Conservation (phyloP, 2,797 vertebrate species). For the Acipenser transmontanus region DNA sequence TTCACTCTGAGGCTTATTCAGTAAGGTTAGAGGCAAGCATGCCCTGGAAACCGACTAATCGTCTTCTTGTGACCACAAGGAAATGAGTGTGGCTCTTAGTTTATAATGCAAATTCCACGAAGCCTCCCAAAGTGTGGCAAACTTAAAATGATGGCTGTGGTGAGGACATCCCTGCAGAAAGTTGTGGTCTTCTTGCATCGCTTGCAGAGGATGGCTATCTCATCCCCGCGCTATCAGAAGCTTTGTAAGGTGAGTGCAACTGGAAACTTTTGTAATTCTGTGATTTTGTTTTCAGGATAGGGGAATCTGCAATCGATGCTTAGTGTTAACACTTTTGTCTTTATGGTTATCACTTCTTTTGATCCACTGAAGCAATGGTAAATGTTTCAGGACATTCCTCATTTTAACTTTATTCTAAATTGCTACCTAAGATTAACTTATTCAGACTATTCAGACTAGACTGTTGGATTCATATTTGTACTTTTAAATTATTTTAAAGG, state of each 20-base stretch:
- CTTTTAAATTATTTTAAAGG: no score
- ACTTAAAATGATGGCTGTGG: constrained; percentile 99
- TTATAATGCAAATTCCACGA: constrained; percentile 80
- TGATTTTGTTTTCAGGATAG: no score
- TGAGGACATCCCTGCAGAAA: constrained; percentile 98
- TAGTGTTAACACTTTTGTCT: no score
- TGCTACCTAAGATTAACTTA: no score
- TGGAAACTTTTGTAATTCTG: not conserved
- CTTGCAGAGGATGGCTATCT: constrained; percentile 98
- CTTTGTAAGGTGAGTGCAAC: constrained; percentile 89
- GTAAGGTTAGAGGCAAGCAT: constrained; percentile 80
- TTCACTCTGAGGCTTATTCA: constrained; percentile 4
- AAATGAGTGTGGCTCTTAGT: constrained; percentile 62
- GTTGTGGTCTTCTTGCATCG: constrained; percentile 98
- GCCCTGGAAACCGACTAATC: constrained; percentile 71
- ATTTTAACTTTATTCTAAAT: no score
- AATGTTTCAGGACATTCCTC: no score
- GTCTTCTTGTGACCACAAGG: constrained; percentile 62
- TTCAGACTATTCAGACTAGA: no score
- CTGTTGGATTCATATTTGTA: no score
- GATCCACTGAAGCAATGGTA: no score
- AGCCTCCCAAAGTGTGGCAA: constrained; percentile 85
- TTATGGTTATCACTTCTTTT: no score
- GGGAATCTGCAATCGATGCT: no score
- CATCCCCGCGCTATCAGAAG: constrained; percentile 97